Evolutionary conservation across 1,140 invertebrate species (phyloP).

Genomic region (Xylocopa sonorina): DNA sequence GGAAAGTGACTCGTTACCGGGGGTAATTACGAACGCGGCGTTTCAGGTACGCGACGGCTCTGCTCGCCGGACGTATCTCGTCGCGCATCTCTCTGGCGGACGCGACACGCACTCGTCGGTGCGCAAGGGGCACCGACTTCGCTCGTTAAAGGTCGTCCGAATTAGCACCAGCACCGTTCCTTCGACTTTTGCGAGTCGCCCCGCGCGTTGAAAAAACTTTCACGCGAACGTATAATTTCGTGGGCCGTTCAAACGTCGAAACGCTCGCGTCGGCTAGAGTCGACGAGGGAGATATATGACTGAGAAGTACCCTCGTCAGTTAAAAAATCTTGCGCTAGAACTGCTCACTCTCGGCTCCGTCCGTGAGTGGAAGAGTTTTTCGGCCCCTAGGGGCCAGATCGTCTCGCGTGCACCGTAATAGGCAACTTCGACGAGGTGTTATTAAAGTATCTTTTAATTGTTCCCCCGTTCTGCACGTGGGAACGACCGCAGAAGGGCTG

Average conservation of each 20-base stretch:
- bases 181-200: neutral
- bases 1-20: slow-evolving; percentile 40
- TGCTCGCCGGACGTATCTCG: slow-evolving; percentile 44
- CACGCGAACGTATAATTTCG: slow-evolving; percentile 75
- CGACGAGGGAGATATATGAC: slow-evolving; percentile 76
- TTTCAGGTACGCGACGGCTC: slow-evolving; percentile 34
- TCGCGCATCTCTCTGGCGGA: slow-evolving; percentile 35
- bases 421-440: slow-evolving; percentile 60
- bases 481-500: slow-evolving; percentile 24
- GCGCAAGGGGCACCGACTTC: slow-evolving; percentile 18
- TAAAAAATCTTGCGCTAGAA: slow-evolving; percentile 67
- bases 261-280: slow-evolving; percentile 70
- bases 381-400: slow-evolving; percentile 63
- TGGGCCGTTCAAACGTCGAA: slow-evolving; percentile 78
- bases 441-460: slow-evolving; percentile 67
- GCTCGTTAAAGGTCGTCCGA: too few relatives aligned
- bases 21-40: slow-evolving; percentile 26
- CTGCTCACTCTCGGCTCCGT: too few relatives aligned
- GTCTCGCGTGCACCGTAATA: slow-evolving; percentile 62
- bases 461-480: slow-evolving; percentile 53
- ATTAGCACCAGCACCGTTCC: too few relatives aligned
- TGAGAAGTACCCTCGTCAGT: slow-evolving; percentile 79
- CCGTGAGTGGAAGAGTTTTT: slow-evolving; percentile 53
- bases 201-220: neutral
- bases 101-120: slow-evolving; percentile 34